Percentiles rank a stretch among this genome's conserved stretches.
Conservation (phyloP, 2,888 invertebrate genomes). For the Melipona bicolor region DNA sequence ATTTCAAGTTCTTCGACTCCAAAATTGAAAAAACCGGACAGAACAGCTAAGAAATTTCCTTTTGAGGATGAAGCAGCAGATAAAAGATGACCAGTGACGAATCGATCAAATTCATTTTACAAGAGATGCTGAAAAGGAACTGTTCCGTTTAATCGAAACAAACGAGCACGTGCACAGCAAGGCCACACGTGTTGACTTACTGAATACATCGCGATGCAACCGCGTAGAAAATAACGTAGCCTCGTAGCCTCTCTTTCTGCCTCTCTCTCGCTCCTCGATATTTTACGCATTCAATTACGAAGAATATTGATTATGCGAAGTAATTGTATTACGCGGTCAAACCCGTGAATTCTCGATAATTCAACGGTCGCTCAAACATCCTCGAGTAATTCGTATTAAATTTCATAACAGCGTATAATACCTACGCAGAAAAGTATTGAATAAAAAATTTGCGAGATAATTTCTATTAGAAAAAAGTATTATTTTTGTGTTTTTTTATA, state of each 20-base stretch:
- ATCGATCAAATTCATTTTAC: neutral
- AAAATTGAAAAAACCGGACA: too few species aligned
- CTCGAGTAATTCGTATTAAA: too few species aligned
- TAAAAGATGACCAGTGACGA: neutral
- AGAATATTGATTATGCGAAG: neutral
- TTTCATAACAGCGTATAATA: too few species aligned
- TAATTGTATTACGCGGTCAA: neutral
- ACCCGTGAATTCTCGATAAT: neutral
- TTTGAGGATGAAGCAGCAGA: neutral
- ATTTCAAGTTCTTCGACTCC: too few species aligned
- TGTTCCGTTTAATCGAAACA: slow-evolving; percentile 37
- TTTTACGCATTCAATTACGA: slow-evolving; percentile 6
- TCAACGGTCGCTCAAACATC: too few species aligned
- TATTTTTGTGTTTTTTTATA: too few species aligned
- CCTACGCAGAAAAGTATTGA: too few species aligned
- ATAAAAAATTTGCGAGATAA: too few species aligned
- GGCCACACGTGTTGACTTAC: slow-evolving; percentile 43
- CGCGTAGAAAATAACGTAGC: slow-evolving; percentile 8
- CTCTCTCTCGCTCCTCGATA: neutral
- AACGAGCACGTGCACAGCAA: slow-evolving; percentile 50
- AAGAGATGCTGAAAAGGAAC: neutral
- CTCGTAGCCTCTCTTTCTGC: neutral
- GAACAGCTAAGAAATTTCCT: neutral
- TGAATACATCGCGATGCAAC: slow-evolving; percentile 1
- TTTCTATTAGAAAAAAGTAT: neutral